Percentiles rank a stretch among this genome's conserved stretches.
Evolutionary conservation across 2,797 vertebrate genomes (phyloP).

Genomic region (Pangasius larnaudii): DNA sequence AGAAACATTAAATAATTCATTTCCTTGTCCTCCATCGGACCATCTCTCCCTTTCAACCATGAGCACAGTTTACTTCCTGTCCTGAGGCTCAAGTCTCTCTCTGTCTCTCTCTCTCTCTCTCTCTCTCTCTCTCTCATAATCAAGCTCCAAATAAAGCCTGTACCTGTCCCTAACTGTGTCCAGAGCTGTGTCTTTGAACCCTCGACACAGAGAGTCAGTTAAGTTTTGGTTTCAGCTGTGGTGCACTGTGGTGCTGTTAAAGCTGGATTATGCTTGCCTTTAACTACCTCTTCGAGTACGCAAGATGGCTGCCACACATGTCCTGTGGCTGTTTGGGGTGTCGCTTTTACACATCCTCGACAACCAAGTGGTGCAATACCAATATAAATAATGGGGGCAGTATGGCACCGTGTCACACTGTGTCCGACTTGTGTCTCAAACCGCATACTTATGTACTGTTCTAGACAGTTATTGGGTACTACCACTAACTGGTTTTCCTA

Average conservation of each 20-base stretch:
- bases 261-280: not conserved
- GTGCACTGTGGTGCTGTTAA: not conserved
- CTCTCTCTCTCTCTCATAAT: conserved; percentile 30
- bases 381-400: not conserved
- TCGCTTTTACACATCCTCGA: not conserved
- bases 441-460: not conserved
- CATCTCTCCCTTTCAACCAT: not conserved
- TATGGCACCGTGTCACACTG: not conserved
- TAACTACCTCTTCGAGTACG: not conserved
- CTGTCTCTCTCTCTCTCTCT: conserved; percentile 24
- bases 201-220: not conserved
- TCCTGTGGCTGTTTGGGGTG: not conserved
- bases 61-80: conserved; percentile 23
- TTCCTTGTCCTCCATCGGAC: conserved; percentile 17
- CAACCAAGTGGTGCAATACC: not conserved
- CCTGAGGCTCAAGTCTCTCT: conserved; percentile 23
- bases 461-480: not conserved
- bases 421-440: not conserved
- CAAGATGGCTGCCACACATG: not conserved
- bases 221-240: not conserved
- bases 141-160: conserved; percentile 34
- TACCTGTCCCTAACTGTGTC: conserved; percentile 30
- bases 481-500: not conserved
- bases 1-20: conserved; percentile 13
- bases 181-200: conserved; percentile 4